These are phyloP conservation scores for Drosophila sp. DNA, from an alignment of 1,140 invertebrate genomes.

Conservation along the genomic window DNA sequence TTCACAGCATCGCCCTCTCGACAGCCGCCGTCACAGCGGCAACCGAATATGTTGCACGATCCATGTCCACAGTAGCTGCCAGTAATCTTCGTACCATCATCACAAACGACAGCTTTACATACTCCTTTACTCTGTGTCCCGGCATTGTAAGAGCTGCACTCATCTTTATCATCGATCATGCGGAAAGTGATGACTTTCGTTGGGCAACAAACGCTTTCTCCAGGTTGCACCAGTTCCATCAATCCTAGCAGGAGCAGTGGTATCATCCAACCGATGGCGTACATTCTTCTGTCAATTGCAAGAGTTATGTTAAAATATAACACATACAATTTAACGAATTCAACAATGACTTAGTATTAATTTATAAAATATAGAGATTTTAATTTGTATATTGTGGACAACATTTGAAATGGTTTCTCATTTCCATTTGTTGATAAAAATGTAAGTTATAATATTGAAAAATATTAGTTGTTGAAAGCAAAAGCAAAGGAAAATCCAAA, in stretches of 20 bases:
- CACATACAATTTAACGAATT: no score
- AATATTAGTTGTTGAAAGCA: no score
- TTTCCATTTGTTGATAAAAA: no score
- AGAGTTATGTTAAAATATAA: no score
- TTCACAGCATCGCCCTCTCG: slow-evolving; percentile 3
- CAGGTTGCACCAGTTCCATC: background rate
- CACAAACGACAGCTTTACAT: slow-evolving; percentile 14
- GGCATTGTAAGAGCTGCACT: slow-evolving; percentile 10
- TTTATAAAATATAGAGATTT: no score
- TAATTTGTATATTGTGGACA: no score
- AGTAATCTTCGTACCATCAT: slow-evolving; percentile 4
- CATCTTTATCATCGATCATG: background rate
- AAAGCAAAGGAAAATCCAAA: no score
- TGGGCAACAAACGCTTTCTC: background rate
- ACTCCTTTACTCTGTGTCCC: no score
- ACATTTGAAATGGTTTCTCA: background rate
- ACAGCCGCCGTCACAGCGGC: slow-evolving; percentile 27
- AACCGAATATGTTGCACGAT: slow-evolving; percentile 43
- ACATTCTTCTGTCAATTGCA: background rate
- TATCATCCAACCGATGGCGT: background rate
- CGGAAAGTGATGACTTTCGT: slow-evolving; percentile 3
- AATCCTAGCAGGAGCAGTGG: background rate
- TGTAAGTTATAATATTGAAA: no score
- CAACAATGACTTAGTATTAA: no score
- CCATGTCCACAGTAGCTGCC: slow-evolving; percentile 32